Percentiles rank a stretch among this genome's conserved stretches.
Evolutionary conservation across 1,140 invertebrate genomes (phyloP).

Genomic region (Zaprionus gabonicus): DNA sequence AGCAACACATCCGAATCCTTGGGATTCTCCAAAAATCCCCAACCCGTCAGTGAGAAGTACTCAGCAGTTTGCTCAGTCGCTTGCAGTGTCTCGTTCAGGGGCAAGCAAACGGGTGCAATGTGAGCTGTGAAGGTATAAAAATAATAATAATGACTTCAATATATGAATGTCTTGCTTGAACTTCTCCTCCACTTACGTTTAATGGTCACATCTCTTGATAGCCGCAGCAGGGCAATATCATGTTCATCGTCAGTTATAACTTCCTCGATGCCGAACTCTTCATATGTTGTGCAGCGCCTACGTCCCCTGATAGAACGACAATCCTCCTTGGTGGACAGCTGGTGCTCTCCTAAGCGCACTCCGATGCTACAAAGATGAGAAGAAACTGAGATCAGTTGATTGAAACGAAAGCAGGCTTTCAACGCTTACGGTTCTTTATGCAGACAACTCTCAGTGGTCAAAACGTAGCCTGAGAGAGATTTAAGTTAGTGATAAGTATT

Average conservation of each 20-base stretch:
- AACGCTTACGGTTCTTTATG: not conserved
- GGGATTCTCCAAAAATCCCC: not conserved
- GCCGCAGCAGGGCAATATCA: not conserved
- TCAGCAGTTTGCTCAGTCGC: not conserved
- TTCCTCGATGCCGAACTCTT: not conserved
- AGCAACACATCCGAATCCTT: not conserved
- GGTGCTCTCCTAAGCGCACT: not conserved
- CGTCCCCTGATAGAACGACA: not conserved
- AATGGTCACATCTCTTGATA: not conserved
- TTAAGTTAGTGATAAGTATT: not conserved
- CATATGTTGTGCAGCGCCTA: not conserved
- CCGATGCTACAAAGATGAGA: not conserved
- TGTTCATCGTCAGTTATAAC: not conserved
- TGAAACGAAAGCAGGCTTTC: not conserved
- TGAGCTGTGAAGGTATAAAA: not conserved
- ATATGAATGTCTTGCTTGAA: not conserved
- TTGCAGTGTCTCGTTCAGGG: not conserved
- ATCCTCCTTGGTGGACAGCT: not conserved
- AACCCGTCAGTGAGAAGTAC: not conserved
- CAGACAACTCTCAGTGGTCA: not conserved
- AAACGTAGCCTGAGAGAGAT: not conserved
- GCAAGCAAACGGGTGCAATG: slow-evolving; percentile 1
- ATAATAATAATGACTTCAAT: not conserved
- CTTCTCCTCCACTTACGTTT: not conserved
- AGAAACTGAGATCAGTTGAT: not conserved